Base-by-base conservation (phyloP, 2,113 vertebrate species). In the Machaerirhynchus nigripectus region DNA sequence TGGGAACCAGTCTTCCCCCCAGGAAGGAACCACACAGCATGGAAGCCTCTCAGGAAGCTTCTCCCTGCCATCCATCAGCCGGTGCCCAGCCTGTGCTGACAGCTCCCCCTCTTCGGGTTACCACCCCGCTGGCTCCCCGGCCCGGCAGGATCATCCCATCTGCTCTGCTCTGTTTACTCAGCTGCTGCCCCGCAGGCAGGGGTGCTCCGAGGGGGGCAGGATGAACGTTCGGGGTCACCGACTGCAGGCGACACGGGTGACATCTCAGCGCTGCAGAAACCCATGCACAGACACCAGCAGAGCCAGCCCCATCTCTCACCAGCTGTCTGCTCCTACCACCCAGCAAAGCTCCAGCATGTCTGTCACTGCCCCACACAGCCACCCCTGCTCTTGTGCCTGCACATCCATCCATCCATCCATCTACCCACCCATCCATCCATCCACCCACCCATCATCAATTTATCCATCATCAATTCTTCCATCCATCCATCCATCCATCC, bases 161-260 rank as follows among this genome's bases (percentile, higher is more conserved):
- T 96, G 94, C 89, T 93, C 89, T 70, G 81, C 91, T 93, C 81
- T 93, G 96, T 97, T 97, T 97, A 97, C 67, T 96, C 97, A 97
- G 97, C 97, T 97, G 96, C 87, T 1, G 57, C 59, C 80, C 93
- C 1, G 0, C 3, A 28, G 92, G 89, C 93, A 95, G 96, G 81
- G 79, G 63, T 90, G 91, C 89, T 96, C 63, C 0, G 0, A 95
- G 39, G 44, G 78, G 93, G 86, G 33, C 91, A 97, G 84, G 87
- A 97, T 64, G 95, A 92, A 75, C 0, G 75, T 65, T 91, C 2
- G 0, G 97, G 97, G 93, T 96, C 96, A 96, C 90, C 0, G 78
- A 91, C 63, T 50, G 83, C 75, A 89, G 92, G 94, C 65, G 19
- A 95, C 85, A 95, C 0, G 87, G 85, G 37, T 88, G 91, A 96